phyloP scores from a whole-genome alignment of 1,140 invertebrate species.

The Caerostris darwini region DNA sequence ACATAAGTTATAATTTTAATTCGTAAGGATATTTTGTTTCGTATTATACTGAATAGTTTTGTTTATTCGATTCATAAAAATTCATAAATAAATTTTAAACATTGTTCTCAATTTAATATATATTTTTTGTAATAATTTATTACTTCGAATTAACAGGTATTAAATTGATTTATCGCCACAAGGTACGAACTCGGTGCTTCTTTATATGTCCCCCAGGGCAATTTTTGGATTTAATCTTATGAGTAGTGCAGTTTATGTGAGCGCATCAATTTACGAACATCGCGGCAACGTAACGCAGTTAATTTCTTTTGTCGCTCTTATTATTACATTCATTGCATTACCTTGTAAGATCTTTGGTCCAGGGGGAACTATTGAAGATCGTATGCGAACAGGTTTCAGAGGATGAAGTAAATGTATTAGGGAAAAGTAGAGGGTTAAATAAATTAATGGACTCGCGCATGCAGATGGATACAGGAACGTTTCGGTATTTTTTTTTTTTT shows the following conservation, averaged over 20 bases:
- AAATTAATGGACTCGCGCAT: background rate
- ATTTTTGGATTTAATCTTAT: constrained; percentile 16
- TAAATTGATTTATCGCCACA: background rate
- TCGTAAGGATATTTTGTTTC: too few relatives aligned
- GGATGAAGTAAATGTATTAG: background rate
- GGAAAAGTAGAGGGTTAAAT: constrained; percentile 18
- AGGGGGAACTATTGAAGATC: constrained; percentile 5
- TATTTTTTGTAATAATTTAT: too few relatives aligned
- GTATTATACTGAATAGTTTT: too few relatives aligned
- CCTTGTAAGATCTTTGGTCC: background rate
- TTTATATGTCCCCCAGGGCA: background rate
- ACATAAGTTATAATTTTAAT: too few relatives aligned
- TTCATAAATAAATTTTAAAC: too few relatives aligned
- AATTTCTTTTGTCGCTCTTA: constrained; percentile 22
- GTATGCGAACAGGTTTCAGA: background rate
- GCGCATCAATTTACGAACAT: background rate
- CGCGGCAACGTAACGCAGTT: background rate
- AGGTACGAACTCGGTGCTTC: background rate
- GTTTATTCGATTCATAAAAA: too few relatives aligned
- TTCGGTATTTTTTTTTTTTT: background rate
- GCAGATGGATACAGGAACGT: background rate
- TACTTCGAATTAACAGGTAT: background rate
- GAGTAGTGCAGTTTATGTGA: background rate
- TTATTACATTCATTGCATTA: constrained; percentile 22
- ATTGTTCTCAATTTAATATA: too few relatives aligned